Conservation (phyloP, 1,140 invertebrate species). For the Panonychus citri region DNA sequence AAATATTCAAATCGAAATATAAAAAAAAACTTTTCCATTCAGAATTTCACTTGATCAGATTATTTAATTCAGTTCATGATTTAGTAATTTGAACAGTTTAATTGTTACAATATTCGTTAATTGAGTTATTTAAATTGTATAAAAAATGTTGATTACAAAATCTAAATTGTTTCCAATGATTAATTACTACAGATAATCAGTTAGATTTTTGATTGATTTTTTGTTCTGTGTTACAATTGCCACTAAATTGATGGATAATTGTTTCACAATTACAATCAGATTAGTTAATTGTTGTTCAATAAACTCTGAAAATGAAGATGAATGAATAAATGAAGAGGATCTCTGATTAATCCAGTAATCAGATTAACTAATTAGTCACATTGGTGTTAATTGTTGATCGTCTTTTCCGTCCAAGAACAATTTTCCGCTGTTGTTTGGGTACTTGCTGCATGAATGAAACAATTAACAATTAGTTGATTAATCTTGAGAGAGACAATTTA, state of each 20-base stretch:
- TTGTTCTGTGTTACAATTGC: background rate
- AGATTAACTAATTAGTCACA: background rate
- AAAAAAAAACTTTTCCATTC: too few species aligned
- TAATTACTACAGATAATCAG: too few species aligned
- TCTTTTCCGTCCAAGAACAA: background rate
- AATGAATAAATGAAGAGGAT: background rate
- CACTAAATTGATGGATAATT: background rate
- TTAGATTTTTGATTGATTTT: background rate
- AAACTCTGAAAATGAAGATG: background rate
- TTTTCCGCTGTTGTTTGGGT: background rate
- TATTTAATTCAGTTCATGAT: too few species aligned
- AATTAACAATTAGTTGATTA: too few species aligned
- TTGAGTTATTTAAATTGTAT: too few species aligned
- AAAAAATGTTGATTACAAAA: too few species aligned
- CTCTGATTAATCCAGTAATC: background rate
- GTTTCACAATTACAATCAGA: background rate
- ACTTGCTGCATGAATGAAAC: background rate
- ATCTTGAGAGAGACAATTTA: background rate
- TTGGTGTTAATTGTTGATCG: background rate
- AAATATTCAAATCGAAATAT: too few species aligned
- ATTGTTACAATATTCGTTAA: too few species aligned
- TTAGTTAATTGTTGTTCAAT: background rate
- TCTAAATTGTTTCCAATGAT: too few species aligned
- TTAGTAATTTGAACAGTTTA: too few species aligned
- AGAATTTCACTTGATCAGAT: too few species aligned